Conservation (phyloP, 2,888 invertebrate species). For the Cryptocheilus praepositus region DNA sequence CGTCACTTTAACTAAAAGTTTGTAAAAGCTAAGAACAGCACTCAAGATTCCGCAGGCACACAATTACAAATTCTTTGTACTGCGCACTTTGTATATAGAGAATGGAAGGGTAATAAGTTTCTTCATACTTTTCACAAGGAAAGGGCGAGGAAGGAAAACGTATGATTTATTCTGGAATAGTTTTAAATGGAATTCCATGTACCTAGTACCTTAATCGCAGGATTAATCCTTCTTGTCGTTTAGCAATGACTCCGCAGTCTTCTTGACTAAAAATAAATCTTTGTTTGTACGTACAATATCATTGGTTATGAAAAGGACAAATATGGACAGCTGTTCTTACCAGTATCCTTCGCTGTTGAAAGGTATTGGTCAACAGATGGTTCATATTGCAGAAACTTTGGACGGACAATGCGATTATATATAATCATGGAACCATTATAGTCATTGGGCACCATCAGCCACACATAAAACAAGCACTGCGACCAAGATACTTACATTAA, state of each 20-base stretch:
- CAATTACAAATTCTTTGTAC: too few species aligned
- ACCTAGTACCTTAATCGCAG: neutral
- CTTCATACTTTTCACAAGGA: too few species aligned
- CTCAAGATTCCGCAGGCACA: slow-evolving; percentile 15
- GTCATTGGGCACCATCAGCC: slow-evolving; percentile 91
- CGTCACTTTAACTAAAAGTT: neutral
- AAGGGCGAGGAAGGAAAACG: too few species aligned
- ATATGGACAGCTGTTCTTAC: slow-evolving; percentile 45
- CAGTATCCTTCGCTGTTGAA: slow-evolving; percentile 59
- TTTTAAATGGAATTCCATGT: too few species aligned
- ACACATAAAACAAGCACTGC: slow-evolving; percentile 90
- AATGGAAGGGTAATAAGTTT: too few species aligned
- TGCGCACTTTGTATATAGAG: too few species aligned
- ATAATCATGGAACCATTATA: slow-evolving; percentile 89
- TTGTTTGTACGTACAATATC: neutral
- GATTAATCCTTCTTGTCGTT: slow-evolving; percentile 63
- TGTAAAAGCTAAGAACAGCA: slow-evolving; percentile 22
- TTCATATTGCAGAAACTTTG: slow-evolving; percentile 89
- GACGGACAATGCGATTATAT: slow-evolving; percentile 87
- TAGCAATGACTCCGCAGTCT: slow-evolving; percentile 56
- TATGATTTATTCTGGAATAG: too few species aligned
- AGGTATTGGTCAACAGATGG: slow-evolving; percentile 64
- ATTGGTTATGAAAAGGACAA: slow-evolving; percentile 9
- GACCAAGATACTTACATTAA: too few species aligned
- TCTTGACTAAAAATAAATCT: slow-evolving; percentile 60